Evolutionary conservation across 2,797 vertebrate species (phyloP).

Genomic region (Crax fasciolata): DNA sequence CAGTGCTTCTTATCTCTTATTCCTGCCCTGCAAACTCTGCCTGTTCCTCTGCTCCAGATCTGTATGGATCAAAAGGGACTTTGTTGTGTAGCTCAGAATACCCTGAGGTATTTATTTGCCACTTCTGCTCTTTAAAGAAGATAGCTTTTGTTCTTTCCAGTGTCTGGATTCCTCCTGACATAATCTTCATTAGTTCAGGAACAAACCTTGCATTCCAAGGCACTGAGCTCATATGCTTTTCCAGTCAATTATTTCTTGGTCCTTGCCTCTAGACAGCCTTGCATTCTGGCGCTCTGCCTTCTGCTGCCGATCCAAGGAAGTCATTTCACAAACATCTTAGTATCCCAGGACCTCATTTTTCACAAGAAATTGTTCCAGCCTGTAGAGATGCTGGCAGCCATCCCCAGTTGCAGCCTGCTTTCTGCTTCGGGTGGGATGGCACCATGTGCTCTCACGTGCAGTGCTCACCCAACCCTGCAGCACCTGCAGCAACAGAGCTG

Average conservation of each 20-base stretch:
- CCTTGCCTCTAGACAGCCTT: background rate
- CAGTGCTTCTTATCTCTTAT: background rate
- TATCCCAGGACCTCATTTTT: background rate
- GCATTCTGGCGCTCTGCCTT: background rate
- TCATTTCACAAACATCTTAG: rapidly evolving
- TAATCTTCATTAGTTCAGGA: background rate
- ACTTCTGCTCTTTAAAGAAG: background rate
- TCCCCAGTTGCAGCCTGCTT: rapidly evolving
- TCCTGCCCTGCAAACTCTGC: background rate
- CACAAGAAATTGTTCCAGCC: background rate
- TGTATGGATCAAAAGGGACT: background rate
- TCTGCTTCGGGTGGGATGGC: rapidly evolving
- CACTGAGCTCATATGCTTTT: background rate
- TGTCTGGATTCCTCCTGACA: background rate
- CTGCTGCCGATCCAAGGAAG: background rate
- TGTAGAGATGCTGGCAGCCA: background rate
- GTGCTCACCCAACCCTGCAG: rapidly evolving
- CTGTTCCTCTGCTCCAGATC: background rate
- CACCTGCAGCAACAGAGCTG: rapidly evolving
- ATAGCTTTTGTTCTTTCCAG: background rate
- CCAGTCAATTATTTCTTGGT: background rate
- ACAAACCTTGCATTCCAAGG: background rate
- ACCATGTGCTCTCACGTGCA: background rate
- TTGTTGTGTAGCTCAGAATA: background rate
- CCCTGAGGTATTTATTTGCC: background rate